Evolutionary conservation across 2,797 vertebrate species (phyloP), one percentile per base, ranked within the genome.

Genomic region (Columba guinea): DNA sequence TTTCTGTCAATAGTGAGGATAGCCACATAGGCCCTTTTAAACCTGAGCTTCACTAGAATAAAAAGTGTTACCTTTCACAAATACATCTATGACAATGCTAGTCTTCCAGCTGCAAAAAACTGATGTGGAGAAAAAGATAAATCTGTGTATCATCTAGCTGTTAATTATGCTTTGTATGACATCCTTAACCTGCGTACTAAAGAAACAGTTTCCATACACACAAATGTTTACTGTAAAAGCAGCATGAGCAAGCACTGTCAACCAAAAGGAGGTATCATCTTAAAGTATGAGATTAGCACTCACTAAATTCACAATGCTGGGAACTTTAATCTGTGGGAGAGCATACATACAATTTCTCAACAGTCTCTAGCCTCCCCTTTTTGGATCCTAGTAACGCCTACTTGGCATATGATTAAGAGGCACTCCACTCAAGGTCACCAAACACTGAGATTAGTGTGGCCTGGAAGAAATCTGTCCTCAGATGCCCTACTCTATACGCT

Each of bases 361-460:
- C 4, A 2, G 26, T 16, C 15, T n/a, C 22, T 12, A 62, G 32
- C n/a, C 15, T 63, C n/a, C 15, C 63, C 27, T 55, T 46, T 46
- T 13, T 34, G 27, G 28, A 39, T 28, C 24, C 7, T 27, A 14
- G 26, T 44, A 18, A 37, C 9, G 22, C 16, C 13, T 13, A 11
- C 9, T 71, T 34, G 44, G 9, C 5, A 21, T 7, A 10, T 0
- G 0, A 5, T 27, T 65, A 30, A 37, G 12, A 37, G 19, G 68
- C 59, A 5, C 3, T 18, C 19, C 14, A 5, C 17, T 49, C 27
- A 32, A 12, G 32, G 21, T 71, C 24, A 55, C 5, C 9, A 37
- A 12, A 34, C 30, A 37, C 10, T 5, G 17, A n/a, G 39, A 11
- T 17, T 2, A 6, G 2, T 13, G 20, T 48, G 32, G 62, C 32